Conservation (phyloP, 2,888 invertebrate species). For the Philaethria dido region DNA sequence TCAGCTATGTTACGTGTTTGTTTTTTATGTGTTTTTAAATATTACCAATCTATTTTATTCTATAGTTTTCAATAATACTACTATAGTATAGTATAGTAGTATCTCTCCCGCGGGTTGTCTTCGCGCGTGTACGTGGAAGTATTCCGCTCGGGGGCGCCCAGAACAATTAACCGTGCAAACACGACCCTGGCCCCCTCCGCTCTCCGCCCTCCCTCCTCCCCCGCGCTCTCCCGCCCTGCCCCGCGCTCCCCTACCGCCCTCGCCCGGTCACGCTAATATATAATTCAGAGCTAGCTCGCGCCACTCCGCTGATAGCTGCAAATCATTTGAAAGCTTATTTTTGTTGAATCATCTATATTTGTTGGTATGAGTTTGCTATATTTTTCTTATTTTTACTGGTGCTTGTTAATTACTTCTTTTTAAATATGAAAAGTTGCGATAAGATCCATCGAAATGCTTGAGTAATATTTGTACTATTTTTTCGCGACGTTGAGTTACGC, state of each 20-base stretch:
- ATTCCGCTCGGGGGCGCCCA: constrained; percentile 21
- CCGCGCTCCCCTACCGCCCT: constrained; percentile 81
- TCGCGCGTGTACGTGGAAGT: constrained; percentile 15
- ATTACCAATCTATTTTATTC: not conserved
- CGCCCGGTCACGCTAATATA: constrained; percentile 26
- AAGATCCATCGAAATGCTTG: no score
- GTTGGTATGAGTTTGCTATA: not conserved
- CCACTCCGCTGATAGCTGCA: constrained; percentile 9
- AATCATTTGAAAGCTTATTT: constrained; percentile 12
- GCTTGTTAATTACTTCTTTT: no score
- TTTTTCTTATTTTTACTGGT: not conserved
- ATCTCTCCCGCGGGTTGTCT: constrained; percentile 9
- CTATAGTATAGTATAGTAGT: not conserved
- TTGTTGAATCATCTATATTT: constrained; percentile 3
- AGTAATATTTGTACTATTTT: no score
- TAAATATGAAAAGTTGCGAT: no score
- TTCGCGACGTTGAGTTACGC: no score
- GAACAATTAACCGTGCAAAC: constrained; percentile 38
- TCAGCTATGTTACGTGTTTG: no score
- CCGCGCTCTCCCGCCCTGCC: not conserved
- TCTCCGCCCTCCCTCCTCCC: not conserved
- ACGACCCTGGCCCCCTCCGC: constrained; percentile 18
- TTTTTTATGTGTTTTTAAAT: not conserved
- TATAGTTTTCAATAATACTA: not conserved
- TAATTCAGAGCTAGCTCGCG: constrained; percentile 21